Conservation (phyloP, 2,797 vertebrate genomes). For the Helarctos malayanus region DNA sequence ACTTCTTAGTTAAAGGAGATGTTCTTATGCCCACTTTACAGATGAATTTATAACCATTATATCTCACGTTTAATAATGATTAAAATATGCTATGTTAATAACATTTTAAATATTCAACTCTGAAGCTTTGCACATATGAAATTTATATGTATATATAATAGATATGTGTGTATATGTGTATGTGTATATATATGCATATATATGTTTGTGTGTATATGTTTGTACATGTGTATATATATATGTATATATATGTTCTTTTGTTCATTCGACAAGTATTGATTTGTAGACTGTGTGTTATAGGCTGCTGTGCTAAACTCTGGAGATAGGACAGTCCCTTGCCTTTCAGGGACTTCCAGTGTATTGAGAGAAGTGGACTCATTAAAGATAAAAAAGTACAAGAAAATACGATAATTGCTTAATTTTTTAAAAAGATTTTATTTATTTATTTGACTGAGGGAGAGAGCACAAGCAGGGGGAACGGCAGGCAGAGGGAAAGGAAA, state of each 20-base stretch:
- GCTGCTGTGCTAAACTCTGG: not conserved
- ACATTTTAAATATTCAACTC: not conserved
- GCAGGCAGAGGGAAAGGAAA: too few relatives aligned
- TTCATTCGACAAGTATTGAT: not conserved
- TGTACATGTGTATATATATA: not conserved
- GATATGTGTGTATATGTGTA: not conserved
- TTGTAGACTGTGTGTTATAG: not conserved
- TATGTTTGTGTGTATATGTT: not conserved
- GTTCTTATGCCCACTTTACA: not conserved
- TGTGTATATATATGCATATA: not conserved
- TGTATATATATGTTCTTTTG: not conserved
- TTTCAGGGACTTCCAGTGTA: not conserved
- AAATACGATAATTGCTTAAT: not conserved
- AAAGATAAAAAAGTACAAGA: not conserved
- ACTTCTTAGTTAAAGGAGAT: not conserved
- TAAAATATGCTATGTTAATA: not conserved
- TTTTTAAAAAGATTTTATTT: too few relatives aligned
- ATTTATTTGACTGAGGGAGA: too few relatives aligned
- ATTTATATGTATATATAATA: not conserved
- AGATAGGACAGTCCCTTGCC: not conserved
- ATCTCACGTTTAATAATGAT: slow-evolving; percentile 15
- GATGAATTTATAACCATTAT: not conserved
- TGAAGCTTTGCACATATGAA: slow-evolving; percentile 1
- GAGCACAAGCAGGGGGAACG: too few relatives aligned
- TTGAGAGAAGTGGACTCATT: not conserved